Percentiles rank a stretch among this genome's conserved stretches.
These are phyloP conservation scores for Pedetes capensis DNA, from an alignment of 2,113 vertebrate species.

Conservation along the genomic window DNA sequence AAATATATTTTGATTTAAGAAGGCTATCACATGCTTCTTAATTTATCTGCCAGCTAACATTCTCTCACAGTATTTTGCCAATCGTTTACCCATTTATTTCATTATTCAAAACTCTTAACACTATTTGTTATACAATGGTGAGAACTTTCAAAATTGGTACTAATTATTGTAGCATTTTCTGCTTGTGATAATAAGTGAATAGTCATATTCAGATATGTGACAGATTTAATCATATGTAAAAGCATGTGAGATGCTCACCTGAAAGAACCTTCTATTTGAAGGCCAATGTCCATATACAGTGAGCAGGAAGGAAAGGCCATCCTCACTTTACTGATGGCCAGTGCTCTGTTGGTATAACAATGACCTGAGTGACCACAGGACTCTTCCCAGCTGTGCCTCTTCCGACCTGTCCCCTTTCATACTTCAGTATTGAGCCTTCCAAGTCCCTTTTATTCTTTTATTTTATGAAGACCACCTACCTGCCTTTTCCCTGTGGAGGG, in stretches of 20 bases:
- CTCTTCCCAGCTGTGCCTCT: not conserved
- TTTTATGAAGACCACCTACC: not conserved
- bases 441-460: not conserved
- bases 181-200: not conserved
- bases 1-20: not conserved
- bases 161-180: not conserved
- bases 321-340: not conserved
- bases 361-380: not conserved
- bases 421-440: not conserved
- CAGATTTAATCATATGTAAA: not conserved
- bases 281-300: not conserved
- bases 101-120: constrained; percentile 6
- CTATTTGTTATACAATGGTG: not conserved
- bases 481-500: not conserved
- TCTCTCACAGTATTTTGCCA: not conserved
- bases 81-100: not conserved
- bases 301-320: not conserved
- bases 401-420: not conserved
- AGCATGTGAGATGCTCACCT: no score
- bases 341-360: not conserved
- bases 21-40: not conserved
- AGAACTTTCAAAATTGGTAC: not conserved
- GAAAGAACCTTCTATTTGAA: not conserved
- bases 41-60: not conserved
- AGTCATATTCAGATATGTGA: not conserved